Evolutionary conservation across 1,140 invertebrate species (phyloP).

Genomic region (Drosophila mojavensis): DNA sequence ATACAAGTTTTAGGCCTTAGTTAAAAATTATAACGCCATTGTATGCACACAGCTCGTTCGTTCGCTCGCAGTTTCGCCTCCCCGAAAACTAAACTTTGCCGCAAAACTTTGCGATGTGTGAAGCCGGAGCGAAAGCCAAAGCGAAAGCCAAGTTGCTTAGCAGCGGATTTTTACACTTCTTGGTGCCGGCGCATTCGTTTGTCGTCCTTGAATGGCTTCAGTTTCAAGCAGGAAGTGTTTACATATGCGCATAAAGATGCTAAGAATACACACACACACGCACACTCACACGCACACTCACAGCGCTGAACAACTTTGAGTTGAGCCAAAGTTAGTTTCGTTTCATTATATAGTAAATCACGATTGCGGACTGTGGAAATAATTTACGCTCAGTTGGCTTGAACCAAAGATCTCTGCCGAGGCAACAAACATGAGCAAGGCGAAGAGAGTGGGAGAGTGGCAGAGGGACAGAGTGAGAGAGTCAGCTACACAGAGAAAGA

Average conservation of each 20-base stretch:
- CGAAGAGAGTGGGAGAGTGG: no score
- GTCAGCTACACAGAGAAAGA: no score
- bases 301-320: slow-evolving; percentile 36
- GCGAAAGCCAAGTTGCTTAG: slow-evolving; percentile 58
- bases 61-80: slow-evolving; percentile 2
- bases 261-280: slow-evolving; percentile 3
- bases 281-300: no score
- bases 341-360: slow-evolving; percentile 62
- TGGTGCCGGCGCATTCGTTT: slow-evolving; percentile 15
- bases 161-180: slow-evolving; percentile 68
- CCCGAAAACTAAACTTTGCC: slow-evolving; percentile 22
- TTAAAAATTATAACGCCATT: slow-evolving; percentile 73
- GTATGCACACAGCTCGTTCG: slow-evolving; percentile 12
- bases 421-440: neutral
- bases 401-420: slow-evolving; percentile 3
- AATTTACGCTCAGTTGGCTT: slow-evolving; percentile 62
- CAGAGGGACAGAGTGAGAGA: no score
- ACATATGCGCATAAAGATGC: slow-evolving; percentile 78
- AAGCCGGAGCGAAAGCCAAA: slow-evolving; percentile 8
- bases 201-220: slow-evolving; percentile 21
- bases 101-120: slow-evolving; percentile 42
- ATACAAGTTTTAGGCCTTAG: slow-evolving; percentile 55
- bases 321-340: slow-evolving; percentile 59
- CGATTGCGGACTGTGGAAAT: slow-evolving; percentile 58
- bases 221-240: slow-evolving; percentile 62